Evolutionary conservation across 53 echinoderm and acorn worm genomes (phyloP).

Genomic region (Mesocentrotus franciscanus): DNA sequence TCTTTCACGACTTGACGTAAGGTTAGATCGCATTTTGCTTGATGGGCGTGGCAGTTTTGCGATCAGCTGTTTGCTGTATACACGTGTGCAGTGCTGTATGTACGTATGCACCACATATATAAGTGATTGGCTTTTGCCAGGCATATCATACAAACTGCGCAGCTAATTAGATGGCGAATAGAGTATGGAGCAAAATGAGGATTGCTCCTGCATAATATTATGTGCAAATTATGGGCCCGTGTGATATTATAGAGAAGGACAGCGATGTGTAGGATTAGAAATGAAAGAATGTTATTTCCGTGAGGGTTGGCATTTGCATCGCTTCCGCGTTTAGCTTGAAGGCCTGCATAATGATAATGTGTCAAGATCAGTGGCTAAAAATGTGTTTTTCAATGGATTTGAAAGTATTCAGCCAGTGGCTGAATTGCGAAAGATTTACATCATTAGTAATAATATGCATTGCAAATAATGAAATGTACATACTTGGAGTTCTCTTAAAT

Average conservation of each 20-base stretch:
- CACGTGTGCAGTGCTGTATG: neutral
- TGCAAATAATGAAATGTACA: too few species aligned
- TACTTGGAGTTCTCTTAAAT: too few species aligned
- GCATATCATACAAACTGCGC: neutral
- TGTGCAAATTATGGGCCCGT: neutral
- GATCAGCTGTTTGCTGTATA: slow-evolving; percentile 36
- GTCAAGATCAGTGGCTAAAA: neutral
- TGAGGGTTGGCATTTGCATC: neutral
- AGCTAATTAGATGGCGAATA: neutral
- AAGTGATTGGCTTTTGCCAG: neutral
- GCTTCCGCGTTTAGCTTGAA: neutral
- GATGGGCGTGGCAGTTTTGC: slow-evolving; percentile 46
- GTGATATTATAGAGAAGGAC: neutral
- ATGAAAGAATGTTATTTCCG: neutral
- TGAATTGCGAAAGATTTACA: too few species aligned
- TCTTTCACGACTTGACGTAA: neutral
- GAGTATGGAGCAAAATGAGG: neutral
- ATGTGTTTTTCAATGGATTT: too few species aligned
- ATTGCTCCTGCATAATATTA: neutral
- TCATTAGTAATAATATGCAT: too few species aligned
- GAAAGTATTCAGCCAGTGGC: too few species aligned
- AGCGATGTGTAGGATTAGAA: neutral
- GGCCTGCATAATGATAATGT: neutral
- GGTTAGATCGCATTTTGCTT: neutral
- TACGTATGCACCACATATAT: neutral